phyloP scores from a whole-genome alignment of 2,113 vertebrate species.

The Taurulus bubalis region DNA sequence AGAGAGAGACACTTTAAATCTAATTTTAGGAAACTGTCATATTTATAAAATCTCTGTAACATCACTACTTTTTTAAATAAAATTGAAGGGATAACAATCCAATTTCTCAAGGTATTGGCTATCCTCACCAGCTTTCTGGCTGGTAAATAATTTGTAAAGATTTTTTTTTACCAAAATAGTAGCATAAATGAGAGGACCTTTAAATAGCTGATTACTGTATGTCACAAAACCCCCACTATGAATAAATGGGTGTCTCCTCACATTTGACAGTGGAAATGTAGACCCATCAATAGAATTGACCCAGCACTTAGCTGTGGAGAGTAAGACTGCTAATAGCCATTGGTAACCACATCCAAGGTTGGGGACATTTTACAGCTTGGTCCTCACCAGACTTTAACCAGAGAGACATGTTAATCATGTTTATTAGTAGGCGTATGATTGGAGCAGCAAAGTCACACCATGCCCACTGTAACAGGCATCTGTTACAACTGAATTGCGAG shows the following conservation, averaged over 20 bases:
- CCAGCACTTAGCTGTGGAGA: slow-evolving; percentile 18
- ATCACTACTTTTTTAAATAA: too few species aligned
- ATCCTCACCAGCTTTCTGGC: too few species aligned
- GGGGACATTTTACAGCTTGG: neutral
- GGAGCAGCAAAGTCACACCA: neutral
- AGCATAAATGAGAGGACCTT: neutral
- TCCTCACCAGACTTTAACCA: slow-evolving; percentile 5
- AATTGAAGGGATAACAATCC: neutral
- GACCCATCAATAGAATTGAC: slow-evolving; percentile 1
- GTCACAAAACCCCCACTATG: neutral
- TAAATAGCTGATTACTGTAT: neutral
- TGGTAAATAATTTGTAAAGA: neutral
- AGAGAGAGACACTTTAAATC: too few species aligned
- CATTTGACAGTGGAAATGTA: neutral
- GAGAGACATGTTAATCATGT: slow-evolving; percentile 1
- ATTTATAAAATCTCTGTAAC: too few species aligned
- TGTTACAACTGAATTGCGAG: too few species aligned
- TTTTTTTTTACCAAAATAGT: neutral
- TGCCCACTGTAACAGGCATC: neutral
- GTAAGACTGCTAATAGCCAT: neutral
- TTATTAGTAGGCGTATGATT: neutral
- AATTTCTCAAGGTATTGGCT: too few species aligned
- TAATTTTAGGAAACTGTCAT: too few species aligned
- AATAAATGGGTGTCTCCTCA: neutral
- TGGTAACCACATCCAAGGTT: neutral